A percentile compares a stretch with the other conserved stretches of the same genome.
These are phyloP conservation scores for Ataeniobius toweri DNA, from an alignment of 2,797 vertebrate genomes.

Conservation along the genomic window DNA sequence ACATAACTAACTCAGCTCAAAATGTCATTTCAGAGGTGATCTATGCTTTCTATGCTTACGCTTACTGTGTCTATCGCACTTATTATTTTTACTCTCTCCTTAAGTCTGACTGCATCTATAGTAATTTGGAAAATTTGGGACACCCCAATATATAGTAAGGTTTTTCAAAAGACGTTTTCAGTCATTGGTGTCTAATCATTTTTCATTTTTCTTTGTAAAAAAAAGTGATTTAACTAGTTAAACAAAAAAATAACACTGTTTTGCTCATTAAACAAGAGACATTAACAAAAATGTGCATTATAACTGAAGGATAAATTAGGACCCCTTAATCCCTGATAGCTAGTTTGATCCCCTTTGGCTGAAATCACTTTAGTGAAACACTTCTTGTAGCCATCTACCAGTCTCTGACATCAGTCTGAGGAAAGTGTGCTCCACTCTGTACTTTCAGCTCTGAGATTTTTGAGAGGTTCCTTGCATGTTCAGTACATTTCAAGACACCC, in stretches of 20 bases:
- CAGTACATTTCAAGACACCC: too few species aligned
- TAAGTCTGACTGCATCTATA: neutral
- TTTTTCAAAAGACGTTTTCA: neutral
- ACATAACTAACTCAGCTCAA: constrained; percentile 22
- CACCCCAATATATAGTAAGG: neutral
- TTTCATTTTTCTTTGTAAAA: neutral
- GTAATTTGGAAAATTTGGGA: neutral
- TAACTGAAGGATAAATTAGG: too few species aligned
- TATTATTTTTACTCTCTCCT: neutral
- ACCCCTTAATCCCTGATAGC: too few species aligned
- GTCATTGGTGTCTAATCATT: neutral
- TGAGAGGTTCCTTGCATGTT: too few species aligned
- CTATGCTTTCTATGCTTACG: neutral
- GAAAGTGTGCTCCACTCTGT: too few species aligned
- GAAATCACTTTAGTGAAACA: too few species aligned
- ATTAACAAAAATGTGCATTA: too few species aligned
- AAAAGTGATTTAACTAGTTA: neutral
- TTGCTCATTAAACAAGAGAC: neutral
- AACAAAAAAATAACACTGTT: neutral
- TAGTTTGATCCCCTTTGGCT: too few species aligned
- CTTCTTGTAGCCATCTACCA: too few species aligned
- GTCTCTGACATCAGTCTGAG: too few species aligned
- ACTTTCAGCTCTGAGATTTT: too few species aligned
- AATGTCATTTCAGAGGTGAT: neutral
- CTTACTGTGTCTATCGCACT: neutral